These are phyloP conservation scores for Perca fluviatilis DNA, from an alignment of 2,113 vertebrate species.

Conservation along the genomic window DNA sequence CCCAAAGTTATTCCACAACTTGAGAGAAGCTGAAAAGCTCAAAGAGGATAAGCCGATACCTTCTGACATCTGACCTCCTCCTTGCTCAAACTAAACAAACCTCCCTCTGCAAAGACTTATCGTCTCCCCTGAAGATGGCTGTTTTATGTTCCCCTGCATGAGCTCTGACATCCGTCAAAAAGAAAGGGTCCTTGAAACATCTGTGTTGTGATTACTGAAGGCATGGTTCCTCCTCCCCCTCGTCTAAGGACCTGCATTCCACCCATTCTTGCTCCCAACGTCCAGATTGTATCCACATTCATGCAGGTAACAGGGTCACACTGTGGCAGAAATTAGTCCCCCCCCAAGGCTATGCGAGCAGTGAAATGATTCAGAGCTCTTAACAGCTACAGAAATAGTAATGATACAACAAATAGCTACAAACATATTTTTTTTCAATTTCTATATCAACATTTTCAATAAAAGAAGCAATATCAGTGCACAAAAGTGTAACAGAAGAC, in stretches of 20 bases:
- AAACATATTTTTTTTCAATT: too few relatives aligned
- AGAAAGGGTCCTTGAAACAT: constrained; percentile 69
- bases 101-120: constrained; percentile 45
- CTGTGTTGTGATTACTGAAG: constrained; percentile 73
- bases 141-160: constrained; percentile 69
- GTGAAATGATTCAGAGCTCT: background rate
- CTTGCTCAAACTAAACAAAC: constrained; percentile 44
- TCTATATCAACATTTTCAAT: too few relatives aligned
- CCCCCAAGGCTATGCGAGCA: background rate
- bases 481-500: too few relatives aligned
- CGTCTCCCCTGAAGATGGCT: constrained; percentile 49
- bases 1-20: constrained; percentile 2
- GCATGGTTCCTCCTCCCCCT: constrained; percentile 59
- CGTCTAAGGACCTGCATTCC: constrained; percentile 69
- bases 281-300: constrained; percentile 65
- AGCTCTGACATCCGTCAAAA: constrained; percentile 69
- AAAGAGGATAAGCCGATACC: constrained; percentile 24
- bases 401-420: background rate
- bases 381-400: background rate
- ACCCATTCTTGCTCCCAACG: constrained; percentile 66
- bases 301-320: constrained; percentile 57
- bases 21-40: constrained; percentile 11
- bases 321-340: background rate
- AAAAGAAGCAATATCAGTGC: too few relatives aligned
- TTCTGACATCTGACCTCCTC: constrained; percentile 53